Evolutionary conservation across 2,797 vertebrate species (phyloP).

Genomic region (Sparidentex hasta): DNA sequence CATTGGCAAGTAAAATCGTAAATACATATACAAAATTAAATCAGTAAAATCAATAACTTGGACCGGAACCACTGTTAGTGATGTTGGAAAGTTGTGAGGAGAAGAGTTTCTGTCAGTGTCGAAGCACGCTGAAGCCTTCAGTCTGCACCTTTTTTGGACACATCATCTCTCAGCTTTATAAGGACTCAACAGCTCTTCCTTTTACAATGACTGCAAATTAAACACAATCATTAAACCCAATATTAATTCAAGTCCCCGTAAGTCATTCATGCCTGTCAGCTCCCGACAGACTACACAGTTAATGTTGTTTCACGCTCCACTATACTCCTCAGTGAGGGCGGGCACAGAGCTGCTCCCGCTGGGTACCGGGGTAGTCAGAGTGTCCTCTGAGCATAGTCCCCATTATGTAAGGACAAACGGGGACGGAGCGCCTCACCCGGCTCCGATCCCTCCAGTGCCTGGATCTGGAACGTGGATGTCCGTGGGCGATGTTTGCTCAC

Average conservation of each 20-base stretch:
- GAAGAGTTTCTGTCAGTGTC: neutral
- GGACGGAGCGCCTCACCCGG: conserved; percentile 33
- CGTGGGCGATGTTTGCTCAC: conserved; percentile 59
- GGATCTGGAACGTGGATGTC: conserved; percentile 67
- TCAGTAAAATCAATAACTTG: too few relatives aligned
- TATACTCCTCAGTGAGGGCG: conserved; percentile 25
- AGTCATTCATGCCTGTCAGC: conserved; percentile 10
- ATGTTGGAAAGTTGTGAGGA: neutral
- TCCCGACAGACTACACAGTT: conserved; percentile 24
- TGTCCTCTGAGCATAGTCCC: conserved; percentile 63
- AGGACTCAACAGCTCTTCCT: neutral
- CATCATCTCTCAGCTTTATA: neutral
- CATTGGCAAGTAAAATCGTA: too few relatives aligned
- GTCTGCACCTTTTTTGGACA: neutral
- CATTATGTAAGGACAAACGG: conserved; percentile 67
- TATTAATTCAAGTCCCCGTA: conserved; percentile 4
- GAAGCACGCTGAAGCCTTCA: neutral
- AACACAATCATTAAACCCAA: conserved; percentile 22
- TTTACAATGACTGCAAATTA: conserved; percentile 1
- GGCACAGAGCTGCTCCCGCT: conserved; percentile 47
- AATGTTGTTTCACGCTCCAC: conserved; percentile 53
- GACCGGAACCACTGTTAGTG: too few relatives aligned
- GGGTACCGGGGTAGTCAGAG: conserved; percentile 34
- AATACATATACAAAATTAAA: too few relatives aligned
- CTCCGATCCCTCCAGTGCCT: conserved; percentile 43